Evolutionary conservation across 2,888 invertebrate species (phyloP).

Genomic region (Tiliacea citrago): DNA sequence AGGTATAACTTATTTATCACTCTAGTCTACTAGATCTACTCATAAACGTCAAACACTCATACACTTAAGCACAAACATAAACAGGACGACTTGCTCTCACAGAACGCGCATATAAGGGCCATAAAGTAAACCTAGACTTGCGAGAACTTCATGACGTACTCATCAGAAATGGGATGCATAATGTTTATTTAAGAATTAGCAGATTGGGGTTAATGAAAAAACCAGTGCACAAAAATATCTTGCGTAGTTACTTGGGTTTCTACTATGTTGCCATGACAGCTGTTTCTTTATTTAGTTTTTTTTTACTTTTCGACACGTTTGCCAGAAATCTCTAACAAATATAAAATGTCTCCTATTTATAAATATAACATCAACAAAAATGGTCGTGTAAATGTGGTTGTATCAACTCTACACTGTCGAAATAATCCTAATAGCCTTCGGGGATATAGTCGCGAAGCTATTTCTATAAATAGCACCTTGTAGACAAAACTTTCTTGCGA

Average conservation of each 20-base stretch:
- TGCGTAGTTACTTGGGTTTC: not conserved
- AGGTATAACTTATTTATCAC: too few relatives aligned
- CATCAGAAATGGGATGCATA: not conserved
- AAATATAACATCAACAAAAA: not conserved
- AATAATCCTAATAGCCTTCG: too few relatives aligned
- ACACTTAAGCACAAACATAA: slow-evolving; percentile 32
- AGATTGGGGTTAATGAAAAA: not conserved
- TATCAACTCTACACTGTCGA: not conserved
- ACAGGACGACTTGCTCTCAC: slow-evolving; percentile 1
- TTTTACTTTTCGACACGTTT: not conserved
- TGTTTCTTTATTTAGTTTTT: not conserved
- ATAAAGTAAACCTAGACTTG: slow-evolving; percentile 24
- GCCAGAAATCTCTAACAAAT: not conserved
- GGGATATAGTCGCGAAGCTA: too few relatives aligned
- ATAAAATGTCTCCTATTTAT: not conserved
- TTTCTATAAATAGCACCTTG: not conserved
- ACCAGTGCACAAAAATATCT: not conserved
- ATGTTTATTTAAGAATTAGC: not conserved
- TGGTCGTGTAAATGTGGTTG: not conserved
- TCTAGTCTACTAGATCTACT: not conserved
- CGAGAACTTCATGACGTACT: slow-evolving; percentile 9
- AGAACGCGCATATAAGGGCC: not conserved
- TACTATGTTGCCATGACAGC: not conserved
- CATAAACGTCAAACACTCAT: slow-evolving; percentile 22
- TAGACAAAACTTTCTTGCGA: not conserved